These are phyloP conservation scores for Grapholita molesta DNA, from an alignment of 1,140 invertebrate species.

Conservation along the genomic window DNA sequence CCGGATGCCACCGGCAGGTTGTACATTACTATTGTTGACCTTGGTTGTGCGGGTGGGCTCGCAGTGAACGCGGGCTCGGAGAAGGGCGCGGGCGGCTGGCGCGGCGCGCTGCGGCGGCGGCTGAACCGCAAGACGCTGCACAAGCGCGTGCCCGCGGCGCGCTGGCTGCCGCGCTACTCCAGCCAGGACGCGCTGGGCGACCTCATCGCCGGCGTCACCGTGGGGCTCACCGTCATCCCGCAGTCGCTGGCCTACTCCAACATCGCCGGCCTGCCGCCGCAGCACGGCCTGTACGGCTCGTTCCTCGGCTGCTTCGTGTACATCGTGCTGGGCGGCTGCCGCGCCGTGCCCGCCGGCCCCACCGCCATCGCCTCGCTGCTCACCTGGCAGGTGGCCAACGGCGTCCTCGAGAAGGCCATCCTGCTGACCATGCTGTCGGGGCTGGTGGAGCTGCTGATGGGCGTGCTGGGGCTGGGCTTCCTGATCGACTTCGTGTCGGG, in stretches of 20 bases:
- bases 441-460: slow-evolving; percentile 90
- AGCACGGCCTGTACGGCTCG: slow-evolving; percentile 94
- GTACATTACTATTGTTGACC: too few relatives aligned
- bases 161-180: slow-evolving; percentile 87
- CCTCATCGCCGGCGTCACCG: slow-evolving; percentile 90
- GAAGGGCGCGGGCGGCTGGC: slow-evolving; percentile 50
- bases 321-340: slow-evolving; percentile 93
- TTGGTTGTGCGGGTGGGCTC: not conserved
- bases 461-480: slow-evolving; percentile 92
- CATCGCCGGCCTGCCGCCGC: slow-evolving; percentile 87
- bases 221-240: slow-evolving; percentile 91
- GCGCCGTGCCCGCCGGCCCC: slow-evolving; percentile 93
- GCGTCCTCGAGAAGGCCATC: slow-evolving; percentile 87
- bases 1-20: not conserved
- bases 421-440: slow-evolving; percentile 90
- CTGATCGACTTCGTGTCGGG: slow-evolving; percentile 96
- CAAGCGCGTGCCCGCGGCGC: slow-evolving; percentile 84
- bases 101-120: slow-evolving; percentile 50
- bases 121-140: slow-evolving; percentile 84
- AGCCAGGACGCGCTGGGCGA: slow-evolving; percentile 84
- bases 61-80: slow-evolving; percentile 43
- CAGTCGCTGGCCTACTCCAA: slow-evolving; percentile 91
- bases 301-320: slow-evolving; percentile 96
- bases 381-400: slow-evolving; percentile 86
- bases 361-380: slow-evolving; percentile 91